phyloP scores from a whole-genome alignment of 2,797 vertebrate species.

The Lagorchestes hirsutus region DNA sequence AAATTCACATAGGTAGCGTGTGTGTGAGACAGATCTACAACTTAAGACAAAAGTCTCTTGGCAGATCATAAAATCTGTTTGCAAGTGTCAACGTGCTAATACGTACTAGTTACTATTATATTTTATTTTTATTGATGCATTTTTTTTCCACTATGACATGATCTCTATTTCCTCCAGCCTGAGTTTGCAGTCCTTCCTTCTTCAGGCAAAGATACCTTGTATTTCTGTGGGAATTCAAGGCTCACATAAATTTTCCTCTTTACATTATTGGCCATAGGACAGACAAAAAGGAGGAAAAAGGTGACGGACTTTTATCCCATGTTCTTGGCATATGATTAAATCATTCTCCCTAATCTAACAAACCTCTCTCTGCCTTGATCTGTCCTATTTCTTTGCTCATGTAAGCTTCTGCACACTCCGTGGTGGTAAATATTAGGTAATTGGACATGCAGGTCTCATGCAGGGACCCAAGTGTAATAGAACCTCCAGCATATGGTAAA shows the following conservation, averaged over 20 bases:
- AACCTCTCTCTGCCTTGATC: slow-evolving; percentile 23
- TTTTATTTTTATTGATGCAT: background rate
- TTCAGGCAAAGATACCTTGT: background rate
- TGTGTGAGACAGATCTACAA: background rate
- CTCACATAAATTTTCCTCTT: background rate
- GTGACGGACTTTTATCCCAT: background rate
- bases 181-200: slow-evolving; percentile 4
- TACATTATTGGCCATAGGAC: background rate
- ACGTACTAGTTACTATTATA: background rate
- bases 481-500: slow-evolving; percentile 67
- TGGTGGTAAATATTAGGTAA: slow-evolving; percentile 74
- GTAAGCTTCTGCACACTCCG: slow-evolving; percentile 62
- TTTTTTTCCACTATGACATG: background rate
- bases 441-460: slow-evolving; percentile 54
- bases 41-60: background rate
- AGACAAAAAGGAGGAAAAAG: background rate
- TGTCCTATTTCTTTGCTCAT: slow-evolving; percentile 28
- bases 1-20: background rate
- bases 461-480: slow-evolving; percentile 35
- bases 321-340: slow-evolving; percentile 3
- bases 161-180: background rate
- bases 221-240: background rate
- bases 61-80: background rate
- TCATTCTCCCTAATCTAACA: background rate
- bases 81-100: background rate